A percentile compares a stretch with the other conserved stretches of the same genome.
phyloP scores from a whole-genome alignment of 2,797 vertebrate genomes.

The Dendrocincla tyrannina region DNA sequence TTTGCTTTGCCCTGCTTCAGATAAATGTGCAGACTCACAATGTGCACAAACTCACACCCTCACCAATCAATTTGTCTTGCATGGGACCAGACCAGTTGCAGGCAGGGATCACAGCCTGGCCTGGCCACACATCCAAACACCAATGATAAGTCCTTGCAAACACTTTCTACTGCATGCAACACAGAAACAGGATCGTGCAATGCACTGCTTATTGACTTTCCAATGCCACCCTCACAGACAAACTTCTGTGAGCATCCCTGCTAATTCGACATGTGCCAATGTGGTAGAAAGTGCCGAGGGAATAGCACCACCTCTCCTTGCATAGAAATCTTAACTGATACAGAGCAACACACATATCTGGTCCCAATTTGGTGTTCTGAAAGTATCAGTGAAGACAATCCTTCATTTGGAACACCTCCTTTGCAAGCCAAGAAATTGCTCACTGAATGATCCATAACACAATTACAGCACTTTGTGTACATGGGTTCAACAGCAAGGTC shows the following conservation, averaged over 20 bases:
- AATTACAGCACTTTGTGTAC: rapidly evolving
- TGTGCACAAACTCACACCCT: neutral
- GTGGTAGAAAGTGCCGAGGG: neutral
- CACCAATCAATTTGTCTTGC: neutral
- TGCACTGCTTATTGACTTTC: neutral
- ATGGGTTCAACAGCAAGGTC: neutral
- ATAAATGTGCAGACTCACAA: neutral
- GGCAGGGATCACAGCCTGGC: neutral
- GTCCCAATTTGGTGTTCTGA: neutral
- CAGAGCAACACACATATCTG: rapidly evolving
- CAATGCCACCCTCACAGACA: neutral
- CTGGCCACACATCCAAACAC: neutral
- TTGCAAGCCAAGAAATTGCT: neutral
- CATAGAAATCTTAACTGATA: neutral
- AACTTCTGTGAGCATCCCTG: neutral
- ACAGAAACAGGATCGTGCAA: rapidly evolving
- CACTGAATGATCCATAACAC: rapidly evolving
- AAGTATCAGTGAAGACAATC: neutral
- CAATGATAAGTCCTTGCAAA: neutral
- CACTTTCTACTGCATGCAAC: rapidly evolving
- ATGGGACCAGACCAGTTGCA: neutral
- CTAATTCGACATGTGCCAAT: neutral
- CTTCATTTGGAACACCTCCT: neutral
- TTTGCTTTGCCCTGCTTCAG: neutral
- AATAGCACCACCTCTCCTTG: neutral